Percentiles rank a stretch among this genome's conserved stretches.
phyloP scores from a whole-genome alignment of 2,888 invertebrate genomes.

The Eupsilia transversa region DNA sequence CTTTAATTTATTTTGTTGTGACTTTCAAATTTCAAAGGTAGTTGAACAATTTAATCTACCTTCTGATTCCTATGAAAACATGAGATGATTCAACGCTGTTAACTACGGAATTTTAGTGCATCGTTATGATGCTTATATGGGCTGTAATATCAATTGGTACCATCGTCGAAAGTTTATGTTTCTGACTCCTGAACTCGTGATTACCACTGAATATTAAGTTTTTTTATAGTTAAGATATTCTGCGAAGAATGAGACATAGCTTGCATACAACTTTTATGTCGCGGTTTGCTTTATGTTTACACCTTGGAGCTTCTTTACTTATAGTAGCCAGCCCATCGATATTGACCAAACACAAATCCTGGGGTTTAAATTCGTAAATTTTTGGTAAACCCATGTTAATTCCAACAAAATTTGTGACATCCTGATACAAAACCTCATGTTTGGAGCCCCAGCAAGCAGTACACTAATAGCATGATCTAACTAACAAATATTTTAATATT shows the following conservation, averaged over 20 bases:
- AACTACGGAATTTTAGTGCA: conserved; percentile 47
- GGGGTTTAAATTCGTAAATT: not conserved
- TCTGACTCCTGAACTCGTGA: conserved; percentile 46
- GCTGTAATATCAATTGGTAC: conserved; percentile 54
- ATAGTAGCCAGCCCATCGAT: not conserved
- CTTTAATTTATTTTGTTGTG: conserved; percentile 46
- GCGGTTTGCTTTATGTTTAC: not conserved
- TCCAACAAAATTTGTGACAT: not conserved
- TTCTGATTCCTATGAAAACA: conserved; percentile 45
- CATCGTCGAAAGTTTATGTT: conserved; percentile 43
- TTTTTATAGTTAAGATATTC: conserved; percentile 19
- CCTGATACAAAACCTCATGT: not conserved
- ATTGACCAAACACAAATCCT: not conserved
- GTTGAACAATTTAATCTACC: conserved; percentile 46
- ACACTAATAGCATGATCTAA: not conserved
- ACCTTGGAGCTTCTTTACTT: too few species aligned
- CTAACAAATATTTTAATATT: conserved; percentile 21
- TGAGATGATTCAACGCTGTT: conserved; percentile 50
- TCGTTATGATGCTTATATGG: conserved; percentile 56
- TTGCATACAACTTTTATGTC: not conserved
- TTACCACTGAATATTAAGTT: conserved; percentile 20
- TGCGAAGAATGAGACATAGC: not conserved
- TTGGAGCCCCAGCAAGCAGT: not conserved
- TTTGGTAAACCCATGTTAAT: not conserved
- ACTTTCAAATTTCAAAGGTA: conserved; percentile 36